Evolutionary conservation across 2,888 invertebrate species (phyloP), one percentile per base, ranked within the genome.

Genomic region (Ephialtes manifestator): DNA sequence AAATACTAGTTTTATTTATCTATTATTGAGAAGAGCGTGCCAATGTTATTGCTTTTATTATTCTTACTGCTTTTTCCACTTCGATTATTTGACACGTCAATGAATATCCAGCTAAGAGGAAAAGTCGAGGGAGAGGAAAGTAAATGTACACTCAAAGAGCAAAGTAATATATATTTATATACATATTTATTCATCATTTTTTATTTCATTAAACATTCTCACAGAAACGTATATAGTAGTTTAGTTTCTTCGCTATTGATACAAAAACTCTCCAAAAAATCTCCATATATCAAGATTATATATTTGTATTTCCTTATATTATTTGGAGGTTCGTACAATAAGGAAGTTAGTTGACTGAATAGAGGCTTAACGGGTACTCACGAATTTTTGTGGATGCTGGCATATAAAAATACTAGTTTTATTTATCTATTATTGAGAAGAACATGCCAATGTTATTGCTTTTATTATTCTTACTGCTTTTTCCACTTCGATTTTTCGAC

Each of bases 141-240:
- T 48, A 81, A 80, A 76, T 70, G 0, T 51, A 51, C 55, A 51
- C 28, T 18, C 24, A 35, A 72, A 43, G 43, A 18, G 20, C 31
- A 18, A 65, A 20, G 31, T 75, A 48, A 46, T n/a, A 24, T 77
- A 55, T 51, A 24, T 51, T n/a, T 58, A 24, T 51, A 48, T 7
- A 58, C 35, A n/a, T n/a, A n/a, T n/a, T n/a, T 82, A 31, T 77
- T 65, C 10, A 20, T 80, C 43, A 71, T 81, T 82, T 24, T 86
- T 87, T 85, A 87, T 85, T 85, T 85, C 81, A 68, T 85, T 67
- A 83, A 87, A 83, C 86, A 86, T 86, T 85, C 76, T 83, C 85
- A 72, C 86, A 83, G 24, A 83, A 71, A 80, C 81, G 80, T 83
- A 81, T 60, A 81, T 83, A 85, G 75, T 70, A 85, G 78, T 78